A percentile compares a stretch with the other conserved stretches of the same genome.
Conservation (phyloP, 2,888 invertebrate genomes). For the Blastobasis lacticolella region DNA sequence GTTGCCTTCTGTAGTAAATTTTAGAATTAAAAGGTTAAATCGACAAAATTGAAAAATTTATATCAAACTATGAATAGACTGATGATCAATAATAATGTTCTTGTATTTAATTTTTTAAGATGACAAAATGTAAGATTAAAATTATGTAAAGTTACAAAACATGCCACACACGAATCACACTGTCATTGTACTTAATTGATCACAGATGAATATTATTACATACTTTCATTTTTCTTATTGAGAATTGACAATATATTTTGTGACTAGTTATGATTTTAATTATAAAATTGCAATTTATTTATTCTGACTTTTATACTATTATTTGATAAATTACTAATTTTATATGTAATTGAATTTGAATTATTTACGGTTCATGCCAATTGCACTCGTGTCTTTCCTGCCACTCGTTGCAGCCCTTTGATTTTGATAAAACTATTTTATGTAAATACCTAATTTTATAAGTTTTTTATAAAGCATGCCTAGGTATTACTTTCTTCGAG, state of each 20-base stretch:
- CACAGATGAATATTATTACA: slow-evolving; percentile 29
- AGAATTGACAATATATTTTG: slow-evolving; percentile 29
- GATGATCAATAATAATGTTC: slow-evolving; percentile 71
- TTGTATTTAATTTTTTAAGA: slow-evolving; percentile 72
- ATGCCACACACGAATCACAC: slow-evolving; percentile 31
- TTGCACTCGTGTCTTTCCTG: too few species aligned
- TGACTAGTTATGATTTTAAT: too few species aligned
- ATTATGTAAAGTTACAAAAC: slow-evolving; percentile 56
- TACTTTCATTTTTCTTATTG: slow-evolving; percentile 71
- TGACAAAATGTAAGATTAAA: slow-evolving; percentile 68
- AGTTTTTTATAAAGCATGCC: too few species aligned
- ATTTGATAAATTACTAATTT: too few species aligned
- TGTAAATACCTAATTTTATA: too few species aligned
- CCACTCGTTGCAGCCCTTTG: too few species aligned
- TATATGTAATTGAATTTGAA: too few species aligned
- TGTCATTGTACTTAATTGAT: slow-evolving; percentile 66
- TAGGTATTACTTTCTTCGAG: too few species aligned
- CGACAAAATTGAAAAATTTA: slow-evolving; percentile 71
- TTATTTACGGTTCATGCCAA: too few species aligned
- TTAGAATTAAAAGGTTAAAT: slow-evolving; percentile 62
- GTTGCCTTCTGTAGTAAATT: slow-evolving; percentile 59
- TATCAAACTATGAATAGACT: slow-evolving; percentile 72
- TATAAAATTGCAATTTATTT: too few species aligned
- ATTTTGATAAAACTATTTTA: too few species aligned
- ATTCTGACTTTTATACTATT: too few species aligned